Conservation (phyloP, 1,140 invertebrate species). For the Reticulitermes speratus region DNA sequence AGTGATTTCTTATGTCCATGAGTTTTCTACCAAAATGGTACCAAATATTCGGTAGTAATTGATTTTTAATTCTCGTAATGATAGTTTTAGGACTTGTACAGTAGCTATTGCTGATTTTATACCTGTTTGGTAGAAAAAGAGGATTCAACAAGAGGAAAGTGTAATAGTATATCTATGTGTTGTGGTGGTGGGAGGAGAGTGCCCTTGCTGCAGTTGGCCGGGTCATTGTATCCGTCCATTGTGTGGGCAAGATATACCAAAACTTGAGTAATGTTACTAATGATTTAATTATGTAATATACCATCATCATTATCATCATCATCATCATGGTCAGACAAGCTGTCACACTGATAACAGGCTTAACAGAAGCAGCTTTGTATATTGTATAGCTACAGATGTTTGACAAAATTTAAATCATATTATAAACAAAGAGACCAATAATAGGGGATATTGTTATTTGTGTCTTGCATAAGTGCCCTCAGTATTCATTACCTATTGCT, state of each 20-base stretch:
- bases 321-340: too few relatives aligned
- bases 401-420: too few relatives aligned
- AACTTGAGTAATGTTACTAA: neutral
- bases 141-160: neutral
- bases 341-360: too few relatives aligned
- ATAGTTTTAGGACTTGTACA: neutral
- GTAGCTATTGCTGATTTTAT: neutral
- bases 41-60: neutral
- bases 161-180: neutral
- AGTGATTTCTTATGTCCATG: neutral
- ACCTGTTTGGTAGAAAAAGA: neutral
- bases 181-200: neutral
- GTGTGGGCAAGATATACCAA: slow-evolving; percentile 9
- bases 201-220: neutral
- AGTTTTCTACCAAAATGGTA: neutral
- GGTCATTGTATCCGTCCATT: too few relatives aligned
- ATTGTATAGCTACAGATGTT: too few relatives aligned
- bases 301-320: too few relatives aligned
- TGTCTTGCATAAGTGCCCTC: too few relatives aligned
- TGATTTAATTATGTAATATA: too few relatives aligned
- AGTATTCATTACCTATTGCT: too few relatives aligned
- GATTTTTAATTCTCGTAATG: neutral
- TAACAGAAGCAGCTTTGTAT: too few relatives aligned
- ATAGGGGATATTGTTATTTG: too few relatives aligned
- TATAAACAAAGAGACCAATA: too few relatives aligned